Base-by-base conservation (phyloP, 2,888 invertebrate genomes). In the Melanargia galathea region DNA sequence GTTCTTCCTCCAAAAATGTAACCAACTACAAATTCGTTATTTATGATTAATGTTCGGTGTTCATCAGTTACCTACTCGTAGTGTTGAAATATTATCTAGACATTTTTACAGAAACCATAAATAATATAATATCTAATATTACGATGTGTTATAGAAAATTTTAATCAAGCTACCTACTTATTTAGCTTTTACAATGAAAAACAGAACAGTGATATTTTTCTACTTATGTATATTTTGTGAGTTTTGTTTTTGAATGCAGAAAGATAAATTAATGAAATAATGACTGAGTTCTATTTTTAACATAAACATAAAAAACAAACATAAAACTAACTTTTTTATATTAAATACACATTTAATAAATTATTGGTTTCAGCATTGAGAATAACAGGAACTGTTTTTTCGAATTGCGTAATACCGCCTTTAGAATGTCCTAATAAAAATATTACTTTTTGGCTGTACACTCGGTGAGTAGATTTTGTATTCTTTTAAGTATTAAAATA, bases 381-480 rank as follows among this genome's bases (percentile, higher is more conserved):
- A 46, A 13, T 20, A 48, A n/a, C 45, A 5, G n/a, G 62, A 16
- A 59, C 8, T 43, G 16, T 67, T 26, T 43, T 60, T 45, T 40
- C 66, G 6, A 62, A 71, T 49, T 92, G 92, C 65, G 73, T 89
- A 4, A 62, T 69, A 4, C 90, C 92, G 3, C 84, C 88, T 0
- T 63, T 87, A 74, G 79, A 85, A 68, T 94, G 94, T 75, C 94
- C 94, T 0, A 93, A 93, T 72, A 71, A 82, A 71, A 93, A 94
- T 74, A 81, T 94, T 1, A 92, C 93, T 7, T 94, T 93, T 77
- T 94, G 93, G 92, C 76, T 94, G 0, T 94, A 93, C 70, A 93
- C 92, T 6, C 92, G 90, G 94, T 93, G 80, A 84, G 79, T 54
- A 38, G 1, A n/a, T 52, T 24, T 38, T 43, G 18, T 18, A 18